Base-by-base conservation (phyloP, 2,888 invertebrate species). In the Hipparchia semele region DNA sequence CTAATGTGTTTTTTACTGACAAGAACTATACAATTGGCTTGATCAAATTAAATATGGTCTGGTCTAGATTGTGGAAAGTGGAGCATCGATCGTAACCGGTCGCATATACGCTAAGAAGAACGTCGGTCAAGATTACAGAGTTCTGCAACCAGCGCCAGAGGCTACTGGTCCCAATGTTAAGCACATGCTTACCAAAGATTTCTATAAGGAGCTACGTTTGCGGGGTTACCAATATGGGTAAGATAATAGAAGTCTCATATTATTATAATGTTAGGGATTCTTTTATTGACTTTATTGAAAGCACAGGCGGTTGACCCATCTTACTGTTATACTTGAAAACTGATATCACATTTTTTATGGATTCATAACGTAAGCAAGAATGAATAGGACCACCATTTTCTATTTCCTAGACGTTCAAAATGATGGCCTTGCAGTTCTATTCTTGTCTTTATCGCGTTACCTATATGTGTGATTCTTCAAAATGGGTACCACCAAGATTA, bases 41-140 rank as follows among this genome's bases (percentile, higher is more conserved):
- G 23, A 54, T 13, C 12, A 56, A 54, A 39, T 51, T 49, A 23
- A 23, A 23, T 5, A 7, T 4, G 23, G 23, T 8, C 13, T 49
- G 62, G 60, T 67, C 46, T 83, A 96, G 95, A 94, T 96, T 61
- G 95, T 96, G 0, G 96, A 97, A 85, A 95, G 95, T 3, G 95
- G 95, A 4, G 95, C 95, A 0, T 94, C 96, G 0, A 95, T 97
- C 46, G 96, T 96, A 0, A 96, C 96, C 0, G 97, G 97, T 53
- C 94, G 89, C 23, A 95, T 97, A 69, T 95, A 95, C 68, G 93
- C 94, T 2, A 94, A 95, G 74, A 94, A 94, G 79, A 92, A 95
- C 62, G 93, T 94, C 0, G 95, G 95, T 0, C 93, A 94, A 73
- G 94, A 95, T 73, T 94, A 94, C 83, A 84, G 95, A 2, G 89